Conservation (phyloP, 2,113 vertebrate genomes). For the Cervus canadensis region DNA sequence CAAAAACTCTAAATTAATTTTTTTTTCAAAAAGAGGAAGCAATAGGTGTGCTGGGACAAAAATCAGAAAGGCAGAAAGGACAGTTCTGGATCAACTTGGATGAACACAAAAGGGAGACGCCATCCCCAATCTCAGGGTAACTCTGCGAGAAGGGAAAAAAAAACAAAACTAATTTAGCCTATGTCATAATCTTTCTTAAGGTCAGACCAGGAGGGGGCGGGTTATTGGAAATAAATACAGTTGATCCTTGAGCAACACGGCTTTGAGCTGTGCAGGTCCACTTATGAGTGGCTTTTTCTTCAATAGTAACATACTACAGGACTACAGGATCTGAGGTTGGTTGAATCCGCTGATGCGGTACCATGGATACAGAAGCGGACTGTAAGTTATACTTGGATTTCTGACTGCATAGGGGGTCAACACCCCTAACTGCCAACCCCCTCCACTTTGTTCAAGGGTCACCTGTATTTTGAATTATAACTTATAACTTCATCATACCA, state of each 20-base stretch:
- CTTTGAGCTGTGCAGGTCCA: background rate
- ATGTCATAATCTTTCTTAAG: background rate
- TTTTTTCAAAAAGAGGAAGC: background rate
- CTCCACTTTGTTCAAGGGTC: background rate
- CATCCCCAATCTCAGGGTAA: background rate
- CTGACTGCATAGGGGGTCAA: background rate
- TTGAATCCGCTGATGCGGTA: background rate
- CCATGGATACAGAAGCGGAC: background rate
- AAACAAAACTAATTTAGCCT: background rate
- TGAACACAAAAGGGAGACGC: background rate
- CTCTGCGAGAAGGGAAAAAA: background rate
- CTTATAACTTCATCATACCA: slow-evolving; percentile 11
- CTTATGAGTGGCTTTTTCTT: background rate
- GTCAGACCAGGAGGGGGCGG: background rate
- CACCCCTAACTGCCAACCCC: background rate
- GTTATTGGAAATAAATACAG: background rate
- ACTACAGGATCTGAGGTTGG: background rate
- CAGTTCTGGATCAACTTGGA: background rate
- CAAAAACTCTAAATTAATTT: background rate
- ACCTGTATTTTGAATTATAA: background rate
- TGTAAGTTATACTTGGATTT: background rate
- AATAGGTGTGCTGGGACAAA: background rate
- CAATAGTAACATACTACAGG: background rate
- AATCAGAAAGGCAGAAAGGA: background rate
- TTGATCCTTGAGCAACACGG: background rate